These are phyloP conservation scores for Macroteleia sp. DNA, from an alignment of 2,888 invertebrate species.

Conservation along the genomic window DNA sequence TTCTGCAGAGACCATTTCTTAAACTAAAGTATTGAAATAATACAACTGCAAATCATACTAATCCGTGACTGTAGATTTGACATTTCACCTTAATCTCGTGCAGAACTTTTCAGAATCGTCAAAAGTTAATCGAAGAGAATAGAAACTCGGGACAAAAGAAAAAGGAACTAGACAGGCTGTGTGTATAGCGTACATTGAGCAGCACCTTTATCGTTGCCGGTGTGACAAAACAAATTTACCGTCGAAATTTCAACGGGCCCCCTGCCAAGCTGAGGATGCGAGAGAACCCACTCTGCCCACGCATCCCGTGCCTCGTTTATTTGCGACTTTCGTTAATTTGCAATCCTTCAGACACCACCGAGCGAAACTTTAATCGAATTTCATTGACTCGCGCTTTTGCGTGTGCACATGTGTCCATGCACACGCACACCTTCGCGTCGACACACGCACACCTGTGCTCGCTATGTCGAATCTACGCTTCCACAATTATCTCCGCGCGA, in stretches of 20 bases:
- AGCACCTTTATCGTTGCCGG: constrained; percentile 72
- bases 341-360: constrained; percentile 60
- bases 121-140: not conserved
- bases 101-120: too few species aligned
- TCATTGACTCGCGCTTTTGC: constrained; percentile 56
- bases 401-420: too few species aligned
- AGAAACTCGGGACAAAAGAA: not conserved
- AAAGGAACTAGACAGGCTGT: constrained; percentile 8
- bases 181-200: too few species aligned
- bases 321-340: constrained; percentile 66
- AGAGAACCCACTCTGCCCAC: constrained; percentile 52
- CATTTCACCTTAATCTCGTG: too few species aligned
- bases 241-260: constrained; percentile 67
- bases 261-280: constrained; percentile 63
- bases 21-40: too few species aligned
- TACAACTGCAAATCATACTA: too few species aligned
- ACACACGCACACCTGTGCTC: constrained; percentile 30
- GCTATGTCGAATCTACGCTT: constrained; percentile 14
- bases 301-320: constrained; percentile 57
- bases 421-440: constrained; percentile 9
- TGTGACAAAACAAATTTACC: constrained; percentile 76
- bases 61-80: too few species aligned
- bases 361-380: constrained; percentile 62
- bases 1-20: too few species aligned
- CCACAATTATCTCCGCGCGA: constrained; percentile 42